Evolutionary conservation across 2,888 invertebrate genomes (phyloP).

Genomic region (Eupeodes luniger): DNA sequence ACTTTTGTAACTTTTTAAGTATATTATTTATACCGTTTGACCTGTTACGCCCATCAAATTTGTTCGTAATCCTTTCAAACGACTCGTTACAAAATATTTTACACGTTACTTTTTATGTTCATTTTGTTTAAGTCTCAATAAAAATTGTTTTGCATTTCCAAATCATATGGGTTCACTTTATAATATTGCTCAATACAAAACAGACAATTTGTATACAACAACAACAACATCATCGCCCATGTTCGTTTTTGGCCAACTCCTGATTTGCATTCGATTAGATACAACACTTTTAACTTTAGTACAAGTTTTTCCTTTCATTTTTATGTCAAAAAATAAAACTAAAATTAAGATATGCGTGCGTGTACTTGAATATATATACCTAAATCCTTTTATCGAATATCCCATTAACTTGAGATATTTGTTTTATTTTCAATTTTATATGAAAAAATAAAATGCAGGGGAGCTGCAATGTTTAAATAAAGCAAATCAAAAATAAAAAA

Average conservation of each 20-base stretch:
- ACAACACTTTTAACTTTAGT: conserved; percentile 15
- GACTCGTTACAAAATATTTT: conserved; percentile 5
- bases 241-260: conserved; percentile 28
- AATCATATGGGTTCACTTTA: neutral
- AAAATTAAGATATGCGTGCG: conserved; percentile 39
- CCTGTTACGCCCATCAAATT: conserved; percentile 20
- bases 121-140: neutral
- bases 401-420: neutral
- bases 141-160: conserved; percentile 17
- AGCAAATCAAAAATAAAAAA: no score
- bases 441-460: neutral
- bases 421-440: neutral
- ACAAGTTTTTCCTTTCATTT: conserved; percentile 68
- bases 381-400: conserved; percentile 63
- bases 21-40: neutral
- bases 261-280: conserved; percentile 66
- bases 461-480: neutral
- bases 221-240: conserved; percentile 41
- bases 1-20: neutral
- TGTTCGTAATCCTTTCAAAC: neutral
- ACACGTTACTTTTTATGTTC: neutral
- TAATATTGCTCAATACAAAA: neutral
- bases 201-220: conserved; percentile 43
- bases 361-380: conserved; percentile 28
- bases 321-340: conserved; percentile 26